A percentile compares a stretch with the other conserved stretches of the same genome.
phyloP scores from a whole-genome alignment of 2,113 vertebrate genomes.

The Rhynchomys soricoides region DNA sequence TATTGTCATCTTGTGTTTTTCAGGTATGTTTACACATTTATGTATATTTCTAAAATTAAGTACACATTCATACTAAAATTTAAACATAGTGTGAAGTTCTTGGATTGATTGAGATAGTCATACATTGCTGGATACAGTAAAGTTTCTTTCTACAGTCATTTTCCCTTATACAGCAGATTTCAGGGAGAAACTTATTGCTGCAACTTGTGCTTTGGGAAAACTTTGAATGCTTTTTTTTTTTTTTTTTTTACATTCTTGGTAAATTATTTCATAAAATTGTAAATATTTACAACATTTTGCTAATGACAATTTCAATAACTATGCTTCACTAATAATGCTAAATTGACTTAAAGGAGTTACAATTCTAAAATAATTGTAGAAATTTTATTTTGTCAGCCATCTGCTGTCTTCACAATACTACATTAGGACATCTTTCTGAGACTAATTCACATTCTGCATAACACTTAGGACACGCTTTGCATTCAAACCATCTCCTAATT shows the following conservation, averaged over 20 bases:
- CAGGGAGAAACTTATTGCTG: background rate
- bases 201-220: background rate
- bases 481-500: constrained; percentile 54
- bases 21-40: background rate
- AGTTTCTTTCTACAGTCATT: background rate
- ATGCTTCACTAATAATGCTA: constrained; percentile 7
- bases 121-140: background rate
- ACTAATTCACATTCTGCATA: background rate
- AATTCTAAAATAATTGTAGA: constrained; percentile 20
- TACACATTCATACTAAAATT: background rate
- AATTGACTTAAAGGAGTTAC: background rate
- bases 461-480: background rate
- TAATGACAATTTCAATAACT: constrained; percentile 37
- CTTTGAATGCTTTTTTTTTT: background rate
- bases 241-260: background rate
- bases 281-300: constrained; percentile 13
- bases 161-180: background rate
- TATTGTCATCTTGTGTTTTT: background rate
- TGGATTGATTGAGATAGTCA: background rate
- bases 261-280: constrained; percentile 46
- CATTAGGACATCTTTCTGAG: background rate
- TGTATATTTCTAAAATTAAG: background rate
- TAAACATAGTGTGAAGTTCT: background rate
- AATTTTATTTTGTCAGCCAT: constrained; percentile 2
- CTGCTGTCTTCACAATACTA: constrained; percentile 6